Evolutionary conservation across 2,113 vertebrate species (phyloP), one percentile per base, ranked within the genome.

Genomic region (Dascyllus trimaculatus): DNA sequence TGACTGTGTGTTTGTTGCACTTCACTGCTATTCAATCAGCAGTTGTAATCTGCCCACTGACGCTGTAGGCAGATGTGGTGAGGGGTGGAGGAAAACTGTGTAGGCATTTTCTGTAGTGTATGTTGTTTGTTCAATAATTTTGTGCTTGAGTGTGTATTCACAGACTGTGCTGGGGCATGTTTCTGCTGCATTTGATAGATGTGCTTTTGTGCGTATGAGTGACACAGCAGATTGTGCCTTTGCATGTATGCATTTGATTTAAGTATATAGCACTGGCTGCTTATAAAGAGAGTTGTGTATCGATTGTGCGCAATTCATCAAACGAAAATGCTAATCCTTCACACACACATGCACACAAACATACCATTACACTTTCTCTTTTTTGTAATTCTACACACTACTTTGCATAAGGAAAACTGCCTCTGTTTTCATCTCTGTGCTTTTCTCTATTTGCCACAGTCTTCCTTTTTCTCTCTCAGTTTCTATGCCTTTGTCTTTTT

Each of bases 11-110:
- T 52, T 78, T 81, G 19, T 54, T 66, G 54, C 56, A 75, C 67
- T 69, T 75, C 71, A 46, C 40, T 53, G 75, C 58, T n/a, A 57
- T 71, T 64, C 66, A 74, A 56, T 89, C 65, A 65, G 51, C 65
- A 26, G 25, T 40, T 75, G 35, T 71, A 74, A 69, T 67, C 75
- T 77, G 35, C 60, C 43, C 17, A 57, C 62, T 81, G 52, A 64
- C 64, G 57, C 46, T 65, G 46, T 60, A 58, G 66, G 77, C 58
- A 58, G 51, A 68, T 56, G 60, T 70, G 19, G 62, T 71, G 69
- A 74, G 22, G 38, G 24, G 21, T 59, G n/a, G 13, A 66, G 56
- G 58, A 63, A 78, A 75, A 61, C 67, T 49, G 32, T 40, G 53
- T n/a, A 43, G 69, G 61, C 29, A 53, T 58, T 61, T 65, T 75